Base-by-base conservation (phyloP, 2,113 vertebrate species). In the Circaetus gallicus region DNA sequence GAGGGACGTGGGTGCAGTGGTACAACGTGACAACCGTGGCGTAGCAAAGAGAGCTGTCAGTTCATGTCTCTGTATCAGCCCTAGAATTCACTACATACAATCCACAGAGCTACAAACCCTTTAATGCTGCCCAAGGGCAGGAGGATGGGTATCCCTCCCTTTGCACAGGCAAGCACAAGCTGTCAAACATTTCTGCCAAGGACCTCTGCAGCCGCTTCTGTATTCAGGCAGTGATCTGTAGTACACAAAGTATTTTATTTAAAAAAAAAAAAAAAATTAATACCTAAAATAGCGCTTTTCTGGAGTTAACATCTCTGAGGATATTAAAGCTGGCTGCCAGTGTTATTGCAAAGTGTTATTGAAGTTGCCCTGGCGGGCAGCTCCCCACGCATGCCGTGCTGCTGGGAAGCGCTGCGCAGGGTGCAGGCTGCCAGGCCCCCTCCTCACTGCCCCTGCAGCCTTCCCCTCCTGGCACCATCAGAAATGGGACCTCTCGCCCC, bases 251-350 rank as follows among this genome's bases (percentile, higher is more conserved):
- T 83, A 67, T 76, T 92, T 95, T 69, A 91, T 89, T 85, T 5
- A 9, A 81, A 67, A 81, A 67, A 43, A 24, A 24, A 43, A 13
- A 47, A 12, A 25, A 52, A 10, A 28, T 26, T 77, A 90, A 91
- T 90, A 70, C 18, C 70, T 45, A 40, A 94, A 94, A 47, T 14
- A 69, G 76, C 3, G 3, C 80, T 80, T 91, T 58, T 36, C 66
- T 86, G 56, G 52, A 86, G 84, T 89, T 92, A 92, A 81, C 65
- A 69, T 76, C 89, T 89, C 94, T 56, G 92, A 95, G 96, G 89
- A 94, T 95, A 95, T 93, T 92, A 91, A 92, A 94, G 76, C 22
- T 66, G 87, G 66, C 95, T 95, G 93, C 36, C 55, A 40, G 85
- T 1, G 43, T 83, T 95, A 97, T 65, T 96, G 89, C 84, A 85